Conservation (phyloP, 2,113 vertebrate genomes). For the Ammodytes marinus region DNA sequence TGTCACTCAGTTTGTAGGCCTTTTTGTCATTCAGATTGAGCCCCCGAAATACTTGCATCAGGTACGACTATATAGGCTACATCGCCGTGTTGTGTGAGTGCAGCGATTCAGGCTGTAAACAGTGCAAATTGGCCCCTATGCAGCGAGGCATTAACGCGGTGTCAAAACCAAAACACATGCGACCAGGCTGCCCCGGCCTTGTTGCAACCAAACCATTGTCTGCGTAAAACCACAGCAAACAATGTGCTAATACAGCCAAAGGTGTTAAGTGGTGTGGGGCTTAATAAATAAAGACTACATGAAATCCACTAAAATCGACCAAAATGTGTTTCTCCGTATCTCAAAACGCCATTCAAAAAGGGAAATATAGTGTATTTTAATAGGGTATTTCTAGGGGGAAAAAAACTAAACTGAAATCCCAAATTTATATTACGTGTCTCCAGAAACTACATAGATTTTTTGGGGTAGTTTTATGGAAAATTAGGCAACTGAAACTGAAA, state of each 20-base stretch:
- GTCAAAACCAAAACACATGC: conserved; percentile 42
- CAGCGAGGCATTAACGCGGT: conserved; percentile 33
- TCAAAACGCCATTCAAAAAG: background rate
- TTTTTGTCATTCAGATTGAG: conserved; percentile 83
- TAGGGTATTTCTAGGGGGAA: background rate
- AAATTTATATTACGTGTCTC: background rate
- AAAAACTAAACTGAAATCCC: no score
- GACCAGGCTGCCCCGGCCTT: conserved; percentile 15
- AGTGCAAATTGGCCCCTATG: conserved; percentile 54
- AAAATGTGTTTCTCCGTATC: background rate
- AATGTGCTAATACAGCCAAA: conserved; percentile 1
- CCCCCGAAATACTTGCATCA: conserved; percentile 65
- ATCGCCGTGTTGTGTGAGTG: conserved; percentile 57
- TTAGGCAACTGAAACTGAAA: background rate
- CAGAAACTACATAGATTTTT: background rate
- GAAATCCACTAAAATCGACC: background rate
- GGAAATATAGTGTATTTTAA: background rate
- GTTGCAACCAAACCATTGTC: conserved; percentile 3
- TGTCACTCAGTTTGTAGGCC: conserved; percentile 81
- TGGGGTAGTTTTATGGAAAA: background rate
- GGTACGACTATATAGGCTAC: background rate
- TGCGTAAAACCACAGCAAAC: conserved; percentile 35
- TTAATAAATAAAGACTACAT: background rate
- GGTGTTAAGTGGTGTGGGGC: conserved; percentile 3
- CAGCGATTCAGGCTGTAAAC: conserved; percentile 67